Evolutionary conservation across 2,797 vertebrate genomes (phyloP).

Genomic region (Onychomys arenicola): DNA sequence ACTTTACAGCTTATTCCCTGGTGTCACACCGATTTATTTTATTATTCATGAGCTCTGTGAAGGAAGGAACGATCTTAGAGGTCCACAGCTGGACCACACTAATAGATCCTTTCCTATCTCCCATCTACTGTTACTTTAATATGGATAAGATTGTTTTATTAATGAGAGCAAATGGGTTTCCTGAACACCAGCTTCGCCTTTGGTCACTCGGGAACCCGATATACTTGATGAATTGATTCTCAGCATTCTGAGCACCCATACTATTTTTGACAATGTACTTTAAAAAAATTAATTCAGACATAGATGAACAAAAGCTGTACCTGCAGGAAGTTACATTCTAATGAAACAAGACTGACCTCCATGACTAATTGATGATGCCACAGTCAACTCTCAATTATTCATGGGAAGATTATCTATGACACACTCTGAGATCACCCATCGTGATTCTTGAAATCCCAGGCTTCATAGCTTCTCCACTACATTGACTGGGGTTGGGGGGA

Average conservation of each 20-base stretch:
- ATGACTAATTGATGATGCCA: conserved; percentile 72
- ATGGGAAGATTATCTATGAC: conserved; percentile 74
- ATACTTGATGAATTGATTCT: conserved; percentile 79
- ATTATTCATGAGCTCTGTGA: conserved; percentile 88
- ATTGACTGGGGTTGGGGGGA: neutral
- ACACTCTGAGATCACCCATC: conserved; percentile 58
- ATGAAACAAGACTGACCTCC: conserved; percentile 68
- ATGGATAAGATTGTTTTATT: conserved; percentile 85
- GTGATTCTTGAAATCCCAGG: conserved; percentile 58
- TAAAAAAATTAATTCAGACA: conserved; percentile 58
- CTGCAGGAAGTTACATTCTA: conserved; percentile 79
- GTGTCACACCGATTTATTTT: conserved; percentile 87
- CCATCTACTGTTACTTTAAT: conserved; percentile 83
- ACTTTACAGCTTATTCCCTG: conserved; percentile 89
- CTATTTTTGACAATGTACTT: conserved; percentile 77
- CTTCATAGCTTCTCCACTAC: neutral
- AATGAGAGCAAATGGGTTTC: conserved; percentile 85
- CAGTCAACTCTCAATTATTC: conserved; percentile 81
- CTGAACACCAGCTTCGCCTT: conserved; percentile 74
- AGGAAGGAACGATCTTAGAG: conserved; percentile 84
- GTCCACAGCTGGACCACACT: conserved; percentile 79
- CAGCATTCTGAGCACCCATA: conserved; percentile 73
- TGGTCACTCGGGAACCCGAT: conserved; percentile 80
- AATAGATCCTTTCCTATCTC: conserved; percentile 80
- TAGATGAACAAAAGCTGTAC: conserved; percentile 71